phyloP scores from a whole-genome alignment of 2,888 invertebrate genomes.

The Amphipoea oculea region DNA sequence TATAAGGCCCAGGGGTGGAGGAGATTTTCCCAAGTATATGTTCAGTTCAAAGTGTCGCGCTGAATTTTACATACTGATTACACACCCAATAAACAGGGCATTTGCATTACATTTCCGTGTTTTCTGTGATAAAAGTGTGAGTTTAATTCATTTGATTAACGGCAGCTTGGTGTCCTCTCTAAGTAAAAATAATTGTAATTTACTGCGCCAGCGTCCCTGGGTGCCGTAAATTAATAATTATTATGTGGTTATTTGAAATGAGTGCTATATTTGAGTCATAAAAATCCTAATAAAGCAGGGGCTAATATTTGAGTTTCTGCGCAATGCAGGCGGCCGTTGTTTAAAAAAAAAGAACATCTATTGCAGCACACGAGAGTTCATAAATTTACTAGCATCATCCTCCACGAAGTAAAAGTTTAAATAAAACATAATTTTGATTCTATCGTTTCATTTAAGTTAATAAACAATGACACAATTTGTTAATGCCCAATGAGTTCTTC shows the following conservation, averaged over 20 bases:
- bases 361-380: not conserved
- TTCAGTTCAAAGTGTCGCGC: conserved; percentile 75
- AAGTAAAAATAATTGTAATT: conserved; percentile 46
- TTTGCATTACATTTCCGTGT: conserved; percentile 60
- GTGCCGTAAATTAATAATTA: conserved; percentile 38
- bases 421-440: not conserved
- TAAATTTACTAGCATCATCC: not conserved
- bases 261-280: conserved; percentile 11
- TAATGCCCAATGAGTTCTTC: too few relatives aligned
- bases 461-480: conserved; percentile 5
- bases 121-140: conserved; percentile 26
- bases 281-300: conserved; percentile 13
- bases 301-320: conserved; percentile 3
- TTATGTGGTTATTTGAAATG: conserved; percentile 23
- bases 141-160: conserved; percentile 54
- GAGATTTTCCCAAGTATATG: conserved; percentile 79
- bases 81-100: conserved; percentile 68
- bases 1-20: conserved; percentile 79
- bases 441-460: not conserved
- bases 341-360: not conserved
- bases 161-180: not conserved
- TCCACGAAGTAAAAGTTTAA: not conserved
- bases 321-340: not conserved
- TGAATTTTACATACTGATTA: conserved; percentile 83
- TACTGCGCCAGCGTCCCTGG: conserved; percentile 20